Evolutionary conservation across 2,888 invertebrate genomes (phyloP).

Genomic region (Melipona bicolor): DNA sequence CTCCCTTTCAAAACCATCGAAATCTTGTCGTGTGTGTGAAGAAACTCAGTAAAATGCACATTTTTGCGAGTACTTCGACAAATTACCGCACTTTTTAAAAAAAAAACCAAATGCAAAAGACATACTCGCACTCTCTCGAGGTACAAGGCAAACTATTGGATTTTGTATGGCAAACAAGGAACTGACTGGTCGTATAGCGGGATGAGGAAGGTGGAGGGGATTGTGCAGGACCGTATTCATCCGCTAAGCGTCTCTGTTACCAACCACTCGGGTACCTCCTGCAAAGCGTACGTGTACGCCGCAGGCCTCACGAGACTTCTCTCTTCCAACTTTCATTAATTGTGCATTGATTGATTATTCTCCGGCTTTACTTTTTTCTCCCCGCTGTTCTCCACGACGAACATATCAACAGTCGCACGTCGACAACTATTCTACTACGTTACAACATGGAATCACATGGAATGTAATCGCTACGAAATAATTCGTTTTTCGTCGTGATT

Average conservation of each 20-base stretch:
- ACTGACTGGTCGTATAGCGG: constrained; percentile 82
- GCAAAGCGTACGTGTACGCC: constrained; percentile 59
- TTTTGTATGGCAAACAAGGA: constrained; percentile 85
- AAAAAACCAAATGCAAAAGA: constrained; percentile 73
- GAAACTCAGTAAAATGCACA: constrained; percentile 70
- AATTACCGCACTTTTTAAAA: constrained; percentile 70
- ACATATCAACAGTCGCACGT: constrained; percentile 3
- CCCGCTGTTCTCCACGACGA: constrained; percentile 5
- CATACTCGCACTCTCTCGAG: constrained; percentile 80
- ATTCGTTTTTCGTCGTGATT: constrained; percentile 7
- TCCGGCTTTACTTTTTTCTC: constrained; percentile 12
- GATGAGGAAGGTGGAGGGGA: constrained; percentile 70
- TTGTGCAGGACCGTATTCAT: constrained; percentile 78
- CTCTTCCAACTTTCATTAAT: constrained; percentile 53
- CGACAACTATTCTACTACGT: neutral
- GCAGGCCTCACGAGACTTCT: constrained; percentile 51
- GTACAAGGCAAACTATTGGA: constrained; percentile 84
- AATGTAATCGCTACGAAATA: constrained; percentile 37
- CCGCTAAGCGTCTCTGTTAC: constrained; percentile 68
- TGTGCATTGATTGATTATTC: constrained; percentile 58
- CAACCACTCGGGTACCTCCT: constrained; percentile 70
- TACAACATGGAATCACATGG: constrained; percentile 36
- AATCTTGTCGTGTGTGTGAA: constrained; percentile 73
- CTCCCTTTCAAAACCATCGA: constrained; percentile 64
- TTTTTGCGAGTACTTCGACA: constrained; percentile 64